Evolutionary conservation across 2,113 vertebrate genomes (phyloP), one percentile per base, ranked within the genome.

Genomic region (Odocoileus hemionus): DNA sequence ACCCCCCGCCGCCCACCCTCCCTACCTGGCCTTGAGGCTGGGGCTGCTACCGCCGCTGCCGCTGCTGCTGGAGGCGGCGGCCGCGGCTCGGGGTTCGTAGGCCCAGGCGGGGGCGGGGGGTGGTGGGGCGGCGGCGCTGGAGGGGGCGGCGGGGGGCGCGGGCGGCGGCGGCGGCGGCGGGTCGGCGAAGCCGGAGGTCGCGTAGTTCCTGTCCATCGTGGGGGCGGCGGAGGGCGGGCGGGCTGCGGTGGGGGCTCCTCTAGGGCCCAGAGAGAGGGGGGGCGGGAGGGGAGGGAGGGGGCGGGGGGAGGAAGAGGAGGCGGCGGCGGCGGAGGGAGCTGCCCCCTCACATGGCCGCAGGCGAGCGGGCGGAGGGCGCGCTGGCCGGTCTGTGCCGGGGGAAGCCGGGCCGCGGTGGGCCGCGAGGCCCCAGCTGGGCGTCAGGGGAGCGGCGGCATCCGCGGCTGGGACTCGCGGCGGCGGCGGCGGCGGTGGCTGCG

Each of bases 201-300:
- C 98, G 99, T 99, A 99, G 98, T 99, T 99, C 99, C 99, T 99
- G 99, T 99, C 99, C 99, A 99, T 99, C 99, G 99, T 99, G 99
- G 99, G 99, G 99, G 98, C 85, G 57, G 97, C 96, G 96, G 61
- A 55, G 95, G 76, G 88, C 92, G 96, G 96, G 96, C 89, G 54
- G 96, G 96, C 95, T 33, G 97, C 96, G 97, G 92, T 93, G 96
- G 97, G 93, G 86, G 97, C 96, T 98, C 99, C 98, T 98, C 98
- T 96, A 95, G 98, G 98, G 89, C 85, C 92, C 89, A 6, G 57
- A 3, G 96, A 54, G 36, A 83, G 86, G 92, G 95, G 95, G 97
- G 87, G 50, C 78, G 83, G 96, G 91, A 54, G 54, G 96, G 91
- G 82, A 95, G 94, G 94, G 87, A 86, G 52, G 89, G 96, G 96